Base-by-base conservation (phyloP, 2,113 vertebrate genomes). In the Nestor notabilis region DNA sequence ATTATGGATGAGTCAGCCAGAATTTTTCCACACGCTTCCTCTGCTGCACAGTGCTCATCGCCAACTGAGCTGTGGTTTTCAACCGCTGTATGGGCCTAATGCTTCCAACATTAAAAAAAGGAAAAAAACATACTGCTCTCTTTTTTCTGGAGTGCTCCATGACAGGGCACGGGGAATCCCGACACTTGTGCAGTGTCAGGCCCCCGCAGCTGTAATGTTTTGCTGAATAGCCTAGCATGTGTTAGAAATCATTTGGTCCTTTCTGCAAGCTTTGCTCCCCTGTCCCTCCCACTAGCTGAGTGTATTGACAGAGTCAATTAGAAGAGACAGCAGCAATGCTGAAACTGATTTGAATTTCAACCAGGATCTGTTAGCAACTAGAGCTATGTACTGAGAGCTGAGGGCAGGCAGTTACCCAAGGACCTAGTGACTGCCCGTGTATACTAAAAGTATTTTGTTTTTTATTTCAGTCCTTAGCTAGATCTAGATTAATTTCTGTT, bases 271-370 rank as follows among this genome's bases (percentile, higher is more conserved):
- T 91, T 83, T 77, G 66, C 83, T 89, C 33, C 71, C 88, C 82
- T 55, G 35, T 90, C 72, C 60, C 80, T 97, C 89, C 74, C 81
- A 72, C 70, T 46, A 46, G 81, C 78, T 41, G 41, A 70, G 80
- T 24, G 74, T 60, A 81, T 56, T 8, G 13, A 81, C 79, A 58
- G 31, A 92, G 63, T 80, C 89, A 85, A 82, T 92, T 80, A 85
- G 90, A 91, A 93, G 52, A 93, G 75, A 77, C 58, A 83, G 84
- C 65, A 95, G 58, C 78, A 76, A 85, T 81, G 80, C 76, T 78
- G 74, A 75, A 90, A 84, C 74, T 76, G 77, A 93, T 95, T 49
- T 91, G 92, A 95, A 95, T 96, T 95, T 95, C 83, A 94, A 50
- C 87, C 61, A 83, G 52, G 39, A 64, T 47, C 68, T 61, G 52